These are phyloP conservation scores for Yasuhikotakia modesta DNA, from an alignment of 2,797 vertebrate genomes.

Conservation along the genomic window DNA sequence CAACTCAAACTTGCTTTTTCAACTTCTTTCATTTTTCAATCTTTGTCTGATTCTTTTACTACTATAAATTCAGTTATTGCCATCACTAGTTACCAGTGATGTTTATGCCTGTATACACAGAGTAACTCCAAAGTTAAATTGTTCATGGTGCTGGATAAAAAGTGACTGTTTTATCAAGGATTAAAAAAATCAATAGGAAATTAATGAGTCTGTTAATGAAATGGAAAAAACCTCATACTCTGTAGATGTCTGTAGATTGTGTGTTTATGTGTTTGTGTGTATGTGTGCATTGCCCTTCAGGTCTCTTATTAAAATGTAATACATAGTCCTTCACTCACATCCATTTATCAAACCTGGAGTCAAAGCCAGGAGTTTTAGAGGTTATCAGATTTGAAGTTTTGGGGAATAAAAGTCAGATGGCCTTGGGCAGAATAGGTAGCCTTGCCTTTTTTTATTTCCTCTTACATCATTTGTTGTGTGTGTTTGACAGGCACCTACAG, in stretches of 20 bases:
- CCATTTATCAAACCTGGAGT: conserved; percentile 62
- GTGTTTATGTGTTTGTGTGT: conserved; percentile 41
- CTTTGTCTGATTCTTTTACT: too few species aligned
- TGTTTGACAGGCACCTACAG: conserved; percentile 48
- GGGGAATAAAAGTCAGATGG: not conserved
- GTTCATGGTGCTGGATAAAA: not conserved
- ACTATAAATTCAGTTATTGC: too few species aligned
- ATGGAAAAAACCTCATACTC: conserved; percentile 64
- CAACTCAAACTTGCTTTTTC: too few species aligned
- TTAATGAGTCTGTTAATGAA: conserved; percentile 71
- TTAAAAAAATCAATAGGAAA: conserved; percentile 72
- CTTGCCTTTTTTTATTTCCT: not conserved
- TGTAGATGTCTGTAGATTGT: conserved; percentile 63
- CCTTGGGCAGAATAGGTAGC: not conserved
- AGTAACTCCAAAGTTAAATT: not conserved
- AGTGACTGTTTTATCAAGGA: not conserved
- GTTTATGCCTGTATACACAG: not conserved
- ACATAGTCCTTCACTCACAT: conserved; percentile 56
- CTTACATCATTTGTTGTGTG: conserved; percentile 48
- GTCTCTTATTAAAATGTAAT: conserved; percentile 74
- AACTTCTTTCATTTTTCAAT: too few species aligned
- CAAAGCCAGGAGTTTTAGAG: conserved; percentile 58
- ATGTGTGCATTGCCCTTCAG: conserved; percentile 61
- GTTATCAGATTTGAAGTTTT: conserved; percentile 50
- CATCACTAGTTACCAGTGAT: too few species aligned